Conservation (phyloP, 2,797 vertebrate genomes). For the Epinephelus malabaricus region DNA sequence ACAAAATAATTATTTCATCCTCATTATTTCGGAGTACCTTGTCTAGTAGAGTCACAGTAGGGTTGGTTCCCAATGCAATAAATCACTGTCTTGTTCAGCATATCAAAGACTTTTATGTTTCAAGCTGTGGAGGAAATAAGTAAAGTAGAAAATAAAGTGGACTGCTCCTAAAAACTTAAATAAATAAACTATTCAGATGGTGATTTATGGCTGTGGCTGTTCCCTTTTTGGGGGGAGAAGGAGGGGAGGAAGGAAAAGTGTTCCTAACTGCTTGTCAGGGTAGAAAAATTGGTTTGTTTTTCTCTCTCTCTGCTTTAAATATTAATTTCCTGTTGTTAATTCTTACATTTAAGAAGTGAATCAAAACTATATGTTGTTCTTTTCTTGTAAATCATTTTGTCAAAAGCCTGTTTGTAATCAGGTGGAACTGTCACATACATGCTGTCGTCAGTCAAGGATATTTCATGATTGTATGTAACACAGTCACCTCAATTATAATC, state of each 20-base stretch:
- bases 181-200: slow-evolving; percentile 33
- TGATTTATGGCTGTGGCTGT: slow-evolving; percentile 45
- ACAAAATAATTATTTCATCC: slow-evolving; percentile 48
- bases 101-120: slow-evolving; percentile 48
- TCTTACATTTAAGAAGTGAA: neutral
- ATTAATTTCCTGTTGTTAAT: neutral
- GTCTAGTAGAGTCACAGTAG: slow-evolving; percentile 27
- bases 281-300: slow-evolving; percentile 19
- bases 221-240: neutral
- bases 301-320: neutral
- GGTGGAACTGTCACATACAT: slow-evolving; percentile 6
- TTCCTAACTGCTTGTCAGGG: slow-evolving; percentile 28
- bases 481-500: slow-evolving; percentile 48
- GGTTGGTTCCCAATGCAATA: slow-evolving; percentile 42
- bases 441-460: slow-evolving; percentile 16
- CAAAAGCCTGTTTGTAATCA: neutral
- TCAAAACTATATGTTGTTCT: neutral
- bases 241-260: neutral
- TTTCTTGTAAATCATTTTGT: neutral
- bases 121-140: slow-evolving; percentile 40
- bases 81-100: slow-evolving; percentile 61
- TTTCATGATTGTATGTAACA: slow-evolving; percentile 29
- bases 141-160: slow-evolving; percentile 24
- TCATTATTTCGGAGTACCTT: slow-evolving; percentile 23
- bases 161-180: slow-evolving; percentile 25